A percentile compares a stretch with the other conserved stretches of the same genome.
phyloP scores from a whole-genome alignment of 2,888 invertebrate species.

The Torymus texanus region DNA sequence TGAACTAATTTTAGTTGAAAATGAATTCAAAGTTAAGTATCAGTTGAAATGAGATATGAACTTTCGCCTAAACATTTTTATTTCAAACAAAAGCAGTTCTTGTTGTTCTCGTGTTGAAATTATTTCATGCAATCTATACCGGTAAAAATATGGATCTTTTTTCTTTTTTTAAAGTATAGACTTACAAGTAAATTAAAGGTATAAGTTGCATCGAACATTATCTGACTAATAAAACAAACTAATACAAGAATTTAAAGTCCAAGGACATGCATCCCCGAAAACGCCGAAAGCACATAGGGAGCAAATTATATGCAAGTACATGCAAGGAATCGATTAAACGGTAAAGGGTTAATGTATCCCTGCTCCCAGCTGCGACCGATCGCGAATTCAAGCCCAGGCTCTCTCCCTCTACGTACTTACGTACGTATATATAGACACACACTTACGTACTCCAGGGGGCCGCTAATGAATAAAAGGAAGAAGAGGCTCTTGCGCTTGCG shows the following conservation, averaged over 20 bases:
- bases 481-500: constrained; percentile 29
- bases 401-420: constrained; percentile 9
- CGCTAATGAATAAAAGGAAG: constrained; percentile 56
- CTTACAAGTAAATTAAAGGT: too few relatives aligned
- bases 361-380: constrained; percentile 13
- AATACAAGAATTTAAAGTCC: not conserved
- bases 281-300: constrained; percentile 10
- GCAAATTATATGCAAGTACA: constrained; percentile 46
- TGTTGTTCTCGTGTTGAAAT: not conserved
- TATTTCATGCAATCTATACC: too few relatives aligned
- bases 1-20: too few relatives aligned
- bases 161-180: too few relatives aligned
- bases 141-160: too few relatives aligned
- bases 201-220: not conserved
- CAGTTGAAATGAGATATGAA: too few relatives aligned
- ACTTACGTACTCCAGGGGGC: constrained; percentile 19
- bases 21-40: too few relatives aligned
- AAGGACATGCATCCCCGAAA: constrained; percentile 3
- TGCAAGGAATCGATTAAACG: constrained; percentile 50
- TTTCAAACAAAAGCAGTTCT: not conserved
- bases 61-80: too few relatives aligned
- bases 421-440: constrained; percentile 4
- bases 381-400: constrained; percentile 19
- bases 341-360: constrained; percentile 50
- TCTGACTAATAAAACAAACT: not conserved